Conservation (phyloP, 2,888 invertebrate species). For the Tenthredo scrophulariae region DNA sequence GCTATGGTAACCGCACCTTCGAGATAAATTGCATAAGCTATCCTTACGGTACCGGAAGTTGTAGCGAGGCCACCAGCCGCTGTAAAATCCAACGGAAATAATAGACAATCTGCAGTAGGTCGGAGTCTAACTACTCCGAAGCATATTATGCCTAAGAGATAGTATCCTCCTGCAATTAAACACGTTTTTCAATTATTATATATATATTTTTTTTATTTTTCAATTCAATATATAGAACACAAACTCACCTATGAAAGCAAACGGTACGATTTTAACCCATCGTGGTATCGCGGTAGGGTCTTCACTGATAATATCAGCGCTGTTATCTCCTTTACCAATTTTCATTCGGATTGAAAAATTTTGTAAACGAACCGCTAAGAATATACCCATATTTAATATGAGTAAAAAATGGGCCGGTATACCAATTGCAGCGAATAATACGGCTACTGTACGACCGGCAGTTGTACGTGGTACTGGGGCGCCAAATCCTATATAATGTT, state of each 20-base stretch:
- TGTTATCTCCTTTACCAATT: background rate
- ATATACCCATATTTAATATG: slow-evolving; percentile 80
- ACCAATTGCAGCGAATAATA: slow-evolving; percentile 84
- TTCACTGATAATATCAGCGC: background rate
- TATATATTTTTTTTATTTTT: background rate
- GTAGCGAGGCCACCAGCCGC: slow-evolving; percentile 85
- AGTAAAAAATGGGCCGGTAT: slow-evolving; percentile 85
- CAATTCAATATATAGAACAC: background rate
- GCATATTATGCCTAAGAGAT: slow-evolving; percentile 81
- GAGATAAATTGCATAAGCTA: slow-evolving; percentile 84
- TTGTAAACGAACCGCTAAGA: slow-evolving; percentile 79
- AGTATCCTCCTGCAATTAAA: slow-evolving; percentile 78
- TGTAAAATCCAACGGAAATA: slow-evolving; percentile 87
- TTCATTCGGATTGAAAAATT: slow-evolving; percentile 74
- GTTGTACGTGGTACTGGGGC: slow-evolving; percentile 86
- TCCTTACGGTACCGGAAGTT: slow-evolving; percentile 81
- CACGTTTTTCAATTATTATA: background rate
- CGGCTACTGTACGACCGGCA: slow-evolving; percentile 82
- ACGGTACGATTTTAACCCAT: slow-evolving; percentile 73
- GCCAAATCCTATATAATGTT: slow-evolving; percentile 82
- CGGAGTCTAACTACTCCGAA: slow-evolving; percentile 82
- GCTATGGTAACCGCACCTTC: slow-evolving; percentile 85
- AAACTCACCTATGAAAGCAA: slow-evolving; percentile 69
- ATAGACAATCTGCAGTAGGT: slow-evolving; percentile 79
- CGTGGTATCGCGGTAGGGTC: slow-evolving; percentile 67